Conservation (phyloP, 2,113 vertebrate genomes). For the Xiphophorus maculatus region DNA sequence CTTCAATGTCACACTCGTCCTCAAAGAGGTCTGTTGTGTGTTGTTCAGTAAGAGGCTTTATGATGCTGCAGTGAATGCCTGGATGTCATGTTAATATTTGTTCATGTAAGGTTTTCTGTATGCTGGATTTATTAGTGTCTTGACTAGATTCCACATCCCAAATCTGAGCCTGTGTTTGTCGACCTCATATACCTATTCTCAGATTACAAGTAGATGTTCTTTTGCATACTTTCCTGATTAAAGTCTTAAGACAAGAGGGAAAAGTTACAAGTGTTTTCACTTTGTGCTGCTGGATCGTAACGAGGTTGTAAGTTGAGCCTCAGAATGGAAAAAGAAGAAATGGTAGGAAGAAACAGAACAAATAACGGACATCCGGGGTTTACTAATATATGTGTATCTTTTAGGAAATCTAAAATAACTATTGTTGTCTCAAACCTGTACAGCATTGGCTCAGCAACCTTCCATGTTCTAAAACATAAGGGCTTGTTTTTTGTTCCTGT, state of each 20-base stretch:
- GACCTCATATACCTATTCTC: constrained; percentile 10
- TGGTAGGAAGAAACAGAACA: too few species aligned
- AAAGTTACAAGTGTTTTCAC: background rate
- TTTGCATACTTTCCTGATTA: background rate
- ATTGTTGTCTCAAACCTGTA: background rate
- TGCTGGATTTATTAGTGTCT: background rate
- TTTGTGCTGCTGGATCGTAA: background rate
- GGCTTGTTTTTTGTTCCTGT: background rate
- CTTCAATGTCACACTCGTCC: constrained; percentile 20
- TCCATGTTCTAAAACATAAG: too few species aligned
- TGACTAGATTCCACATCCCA: background rate
- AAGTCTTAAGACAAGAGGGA: background rate
- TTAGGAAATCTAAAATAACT: background rate
- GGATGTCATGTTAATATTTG: constrained; percentile 33
- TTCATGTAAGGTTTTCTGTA: constrained; percentile 25
- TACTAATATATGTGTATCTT: too few species aligned
- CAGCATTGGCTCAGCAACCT: background rate
- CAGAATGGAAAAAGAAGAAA: too few species aligned
- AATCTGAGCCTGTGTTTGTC: constrained; percentile 4
- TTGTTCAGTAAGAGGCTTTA: constrained; percentile 50
- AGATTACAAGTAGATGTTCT: background rate
- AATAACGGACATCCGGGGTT: too few species aligned
- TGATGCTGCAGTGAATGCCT: constrained; percentile 28
- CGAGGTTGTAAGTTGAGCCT: background rate
- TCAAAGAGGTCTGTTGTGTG: constrained; percentile 28